These are phyloP conservation scores for Antennarius maculatus DNA, from an alignment of 2,797 vertebrate genomes.

Conservation along the genomic window DNA sequence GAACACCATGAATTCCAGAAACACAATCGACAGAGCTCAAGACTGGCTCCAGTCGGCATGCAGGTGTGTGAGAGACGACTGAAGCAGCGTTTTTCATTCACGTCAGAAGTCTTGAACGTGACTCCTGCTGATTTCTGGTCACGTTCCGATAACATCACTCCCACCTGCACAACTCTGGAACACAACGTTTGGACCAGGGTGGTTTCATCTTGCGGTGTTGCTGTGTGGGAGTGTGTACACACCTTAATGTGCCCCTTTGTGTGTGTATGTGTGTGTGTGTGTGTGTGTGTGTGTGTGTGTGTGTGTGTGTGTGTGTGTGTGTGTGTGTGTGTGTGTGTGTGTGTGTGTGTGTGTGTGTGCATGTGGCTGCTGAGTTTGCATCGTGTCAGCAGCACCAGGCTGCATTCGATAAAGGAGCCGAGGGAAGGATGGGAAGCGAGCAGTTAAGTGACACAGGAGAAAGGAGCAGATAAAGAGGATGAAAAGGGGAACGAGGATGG, in stretches of 20 bases:
- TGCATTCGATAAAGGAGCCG: constrained; percentile 46
- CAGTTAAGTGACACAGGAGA: constrained; percentile 8
- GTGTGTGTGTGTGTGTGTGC: constrained; percentile 1
- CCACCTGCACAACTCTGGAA: constrained; percentile 30
- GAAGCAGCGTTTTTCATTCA: not conserved
- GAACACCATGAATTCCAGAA: not conserved
- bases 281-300: constrained; percentile 69
- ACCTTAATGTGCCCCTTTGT: too few species aligned
- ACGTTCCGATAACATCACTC: constrained; percentile 3
- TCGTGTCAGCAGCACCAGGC: constrained; percentile 69
- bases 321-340: not conserved
- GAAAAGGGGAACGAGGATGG: not conserved
- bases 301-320: constrained; percentile 59
- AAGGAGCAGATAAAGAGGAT: not conserved
- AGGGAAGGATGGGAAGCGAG: constrained; percentile 11
- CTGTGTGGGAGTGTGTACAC: not conserved
- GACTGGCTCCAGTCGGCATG: not conserved
- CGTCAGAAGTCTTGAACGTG: too few species aligned
- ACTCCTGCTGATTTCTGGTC: too few species aligned
- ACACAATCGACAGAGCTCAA: not conserved
- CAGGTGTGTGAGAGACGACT: too few species aligned
- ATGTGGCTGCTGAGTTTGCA: constrained; percentile 70
- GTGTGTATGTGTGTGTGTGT: constrained; percentile 13
- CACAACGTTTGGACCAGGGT: constrained; percentile 16
- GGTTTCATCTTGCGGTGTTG: constrained; percentile 20